phyloP scores from a whole-genome alignment of 2,888 invertebrate genomes.

The Nezara viridula region DNA sequence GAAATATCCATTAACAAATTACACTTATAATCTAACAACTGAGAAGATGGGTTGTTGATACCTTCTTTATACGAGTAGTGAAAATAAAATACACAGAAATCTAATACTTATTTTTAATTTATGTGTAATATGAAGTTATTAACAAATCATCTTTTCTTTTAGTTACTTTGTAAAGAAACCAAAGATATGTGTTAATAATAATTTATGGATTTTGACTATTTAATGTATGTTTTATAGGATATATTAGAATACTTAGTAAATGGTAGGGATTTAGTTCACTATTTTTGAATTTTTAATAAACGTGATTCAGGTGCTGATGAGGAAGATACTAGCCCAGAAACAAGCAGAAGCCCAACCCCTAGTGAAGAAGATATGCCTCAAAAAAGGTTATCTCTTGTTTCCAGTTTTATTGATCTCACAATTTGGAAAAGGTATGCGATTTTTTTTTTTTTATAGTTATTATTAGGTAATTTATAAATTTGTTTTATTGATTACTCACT shows the following conservation, averaged over 20 bases:
- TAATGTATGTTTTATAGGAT: neutral
- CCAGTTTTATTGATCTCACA: constrained; percentile 76
- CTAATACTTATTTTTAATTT: no score
- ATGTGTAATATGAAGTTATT: no score
- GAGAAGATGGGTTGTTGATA: no score
- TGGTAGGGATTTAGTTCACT: neutral
- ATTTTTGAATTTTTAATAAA: neutral
- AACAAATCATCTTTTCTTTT: no score
- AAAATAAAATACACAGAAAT: no score
- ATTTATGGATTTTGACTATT: neutral
- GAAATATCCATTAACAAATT: no score
- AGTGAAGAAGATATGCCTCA: constrained; percentile 62
- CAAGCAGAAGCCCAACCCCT: constrained; percentile 63
- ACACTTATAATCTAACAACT: no score
- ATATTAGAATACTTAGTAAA: neutral
- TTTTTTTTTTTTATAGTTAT: neutral
- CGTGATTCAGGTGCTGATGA: constrained; percentile 53
- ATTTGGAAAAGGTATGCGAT: constrained; percentile 73
- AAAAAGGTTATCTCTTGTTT: constrained; percentile 56
- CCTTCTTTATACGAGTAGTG: no score
- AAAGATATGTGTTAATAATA: neutral
- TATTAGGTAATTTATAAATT: neutral
- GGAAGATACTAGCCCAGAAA: constrained; percentile 62
- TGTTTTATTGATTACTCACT: neutral
- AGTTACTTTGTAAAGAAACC: no score